Conservation (phyloP, 2,888 invertebrate genomes). For the Oscheius sp. region DNA sequence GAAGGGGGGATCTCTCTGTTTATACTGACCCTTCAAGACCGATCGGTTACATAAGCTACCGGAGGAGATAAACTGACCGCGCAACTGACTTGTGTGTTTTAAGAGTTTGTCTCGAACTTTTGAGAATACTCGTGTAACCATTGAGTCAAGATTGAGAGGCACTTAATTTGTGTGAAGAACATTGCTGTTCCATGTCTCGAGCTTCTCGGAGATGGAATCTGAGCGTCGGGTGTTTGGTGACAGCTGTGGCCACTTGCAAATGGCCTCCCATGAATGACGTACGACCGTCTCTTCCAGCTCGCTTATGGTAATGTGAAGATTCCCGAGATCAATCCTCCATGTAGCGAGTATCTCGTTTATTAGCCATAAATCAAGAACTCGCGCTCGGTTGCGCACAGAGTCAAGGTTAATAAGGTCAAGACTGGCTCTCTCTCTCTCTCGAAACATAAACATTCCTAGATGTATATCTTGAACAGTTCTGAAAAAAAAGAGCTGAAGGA, state of each 20-base stretch:
- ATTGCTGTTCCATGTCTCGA: not conserved
- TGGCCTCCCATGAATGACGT: conserved; percentile 28
- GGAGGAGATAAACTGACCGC: conserved; percentile 3
- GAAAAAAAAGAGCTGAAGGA: not conserved
- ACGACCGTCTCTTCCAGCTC: conserved; percentile 19
- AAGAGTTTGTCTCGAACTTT: too few relatives aligned
- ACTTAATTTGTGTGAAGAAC: too few relatives aligned
- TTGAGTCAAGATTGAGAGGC: too few relatives aligned
- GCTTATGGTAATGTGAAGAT: conserved; percentile 29
- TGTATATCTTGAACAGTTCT: not conserved
- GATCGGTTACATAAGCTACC: conserved; percentile 19
- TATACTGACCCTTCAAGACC: conserved; percentile 10
- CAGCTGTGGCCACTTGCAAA: conserved; percentile 37
- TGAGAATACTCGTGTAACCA: too few relatives aligned
- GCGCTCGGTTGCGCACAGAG: conserved; percentile 33
- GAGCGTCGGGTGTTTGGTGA: conserved; percentile 33
- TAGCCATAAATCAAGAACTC: conserved; percentile 34
- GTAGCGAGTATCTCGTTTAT: conserved; percentile 27
- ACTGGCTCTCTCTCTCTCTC: not conserved
- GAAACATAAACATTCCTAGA: conserved; percentile 16
- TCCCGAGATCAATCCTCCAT: conserved; percentile 18
- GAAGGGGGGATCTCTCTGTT: not conserved
- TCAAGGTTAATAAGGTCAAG: conserved; percentile 40
- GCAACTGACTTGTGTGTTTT: not conserved
- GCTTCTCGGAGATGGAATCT: conserved; percentile 31